Conservation (phyloP, 2,113 vertebrate genomes). For the Alethe castanea region DNA sequence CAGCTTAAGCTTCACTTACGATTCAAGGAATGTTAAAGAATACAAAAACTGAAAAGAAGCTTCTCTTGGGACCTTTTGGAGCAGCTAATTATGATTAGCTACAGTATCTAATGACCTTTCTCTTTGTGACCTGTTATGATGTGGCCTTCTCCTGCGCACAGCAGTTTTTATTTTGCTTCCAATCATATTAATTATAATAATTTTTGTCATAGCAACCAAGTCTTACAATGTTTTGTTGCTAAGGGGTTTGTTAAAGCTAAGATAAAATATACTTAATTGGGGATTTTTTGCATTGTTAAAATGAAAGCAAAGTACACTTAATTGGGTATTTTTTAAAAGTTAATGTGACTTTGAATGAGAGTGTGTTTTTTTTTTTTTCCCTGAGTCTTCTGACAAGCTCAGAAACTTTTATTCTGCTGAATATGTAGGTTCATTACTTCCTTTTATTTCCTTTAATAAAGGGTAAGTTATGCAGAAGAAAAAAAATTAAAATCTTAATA, state of each 20-base stretch:
- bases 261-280: constrained; percentile 44
- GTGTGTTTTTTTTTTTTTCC: neutral
- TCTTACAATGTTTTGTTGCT: neutral
- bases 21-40: neutral
- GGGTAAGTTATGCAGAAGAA: neutral
- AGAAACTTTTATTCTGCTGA: constrained; percentile 37
- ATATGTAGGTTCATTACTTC: neutral
- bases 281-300: neutral
- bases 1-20: neutral
- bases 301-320: constrained; percentile 21
- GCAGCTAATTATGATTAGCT: neutral
- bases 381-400: constrained; percentile 11
- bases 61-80: neutral
- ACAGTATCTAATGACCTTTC: neutral
- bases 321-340: constrained; percentile 1
- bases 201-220: constrained; percentile 20
- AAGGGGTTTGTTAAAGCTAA: constrained; percentile 35
- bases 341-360: neutral
- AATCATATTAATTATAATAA: constrained; percentile 37
- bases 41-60: neutral
- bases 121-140: neutral
- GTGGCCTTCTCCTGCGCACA: neutral
- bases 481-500: neutral
- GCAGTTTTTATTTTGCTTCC: constrained; percentile 16
- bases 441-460: constrained; percentile 3